Base-by-base conservation (phyloP, 2,113 vertebrate genomes). In the Dicrurus megarhynchus region DNA sequence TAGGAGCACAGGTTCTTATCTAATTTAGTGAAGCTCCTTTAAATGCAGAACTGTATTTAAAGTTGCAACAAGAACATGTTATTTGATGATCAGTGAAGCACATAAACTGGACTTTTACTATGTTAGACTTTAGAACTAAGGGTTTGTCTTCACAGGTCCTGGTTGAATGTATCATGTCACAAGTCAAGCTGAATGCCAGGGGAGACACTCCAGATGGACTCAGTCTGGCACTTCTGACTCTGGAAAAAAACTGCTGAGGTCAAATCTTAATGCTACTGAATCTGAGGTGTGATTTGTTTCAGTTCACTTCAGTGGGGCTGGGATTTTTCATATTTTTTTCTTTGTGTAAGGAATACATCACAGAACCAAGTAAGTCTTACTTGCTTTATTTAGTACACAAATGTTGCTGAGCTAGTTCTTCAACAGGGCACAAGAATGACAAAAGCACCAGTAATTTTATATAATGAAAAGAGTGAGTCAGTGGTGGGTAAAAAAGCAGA, bases 141-240 rank as follows among this genome's bases (percentile, higher is more conserved):
- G 56, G 50, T 67, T 85, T 8, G 2, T 70, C 33, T 87, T 89
- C 81, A 69, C 49, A 59, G 70, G 68, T 68, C 81, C 63, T 39
- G 30, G 42, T 59, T 74, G 74, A 91, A 86, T 0, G 6, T 73
- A 78, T 50, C 68, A 14, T 37, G 60, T 89, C 89, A 90, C 80
- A 70, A 93, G 86, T 59, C 76, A 91, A 91, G 84, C 84, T 91
- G 93, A 91, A 87, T 84, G 91, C 73, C 69, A 74, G 50, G 92
- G 80, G 80, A 93, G 96, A 91, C 35, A 19, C 80, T 90, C 78
- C 94, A 96, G 94, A 95, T 94, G 93, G 94, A 85, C 52, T 67
- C 84, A 86, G 84, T 92, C 89, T 91, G 85, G 85, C 82, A 75
- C 83, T 94, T 74, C 35, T 57, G 52, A 64, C 50, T 83, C 42